phyloP scores from a whole-genome alignment of 2,888 invertebrate genomes.

The Uropetala carovei region DNA sequence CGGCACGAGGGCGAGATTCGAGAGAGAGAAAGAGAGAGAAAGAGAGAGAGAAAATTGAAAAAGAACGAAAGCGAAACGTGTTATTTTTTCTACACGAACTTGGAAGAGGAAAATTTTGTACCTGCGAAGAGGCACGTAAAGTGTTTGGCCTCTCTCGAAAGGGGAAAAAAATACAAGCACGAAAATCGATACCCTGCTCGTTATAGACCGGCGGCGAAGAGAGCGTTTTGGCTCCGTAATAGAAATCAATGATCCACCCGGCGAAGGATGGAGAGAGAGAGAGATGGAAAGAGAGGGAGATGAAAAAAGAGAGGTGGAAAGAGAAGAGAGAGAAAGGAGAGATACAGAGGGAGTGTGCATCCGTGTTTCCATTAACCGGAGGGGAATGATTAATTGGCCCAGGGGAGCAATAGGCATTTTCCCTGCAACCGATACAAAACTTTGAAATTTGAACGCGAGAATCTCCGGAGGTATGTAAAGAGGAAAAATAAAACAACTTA shows the following conservation, averaged over 20 bases:
- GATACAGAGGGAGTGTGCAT: background rate
- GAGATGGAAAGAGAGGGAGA: too few species aligned
- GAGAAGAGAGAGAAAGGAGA: background rate
- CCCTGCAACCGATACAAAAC: background rate
- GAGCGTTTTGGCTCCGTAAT: background rate
- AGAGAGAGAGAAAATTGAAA: background rate
- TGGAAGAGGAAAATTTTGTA: conserved; percentile 1
- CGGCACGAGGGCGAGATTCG: background rate
- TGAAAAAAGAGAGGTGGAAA: too few species aligned
- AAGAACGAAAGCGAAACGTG: background rate
- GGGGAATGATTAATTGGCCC: conserved; percentile 15
- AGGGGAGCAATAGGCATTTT: background rate
- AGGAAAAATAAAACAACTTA: background rate
- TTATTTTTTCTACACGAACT: background rate
- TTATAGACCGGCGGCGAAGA: background rate
- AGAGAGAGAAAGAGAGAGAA: background rate
- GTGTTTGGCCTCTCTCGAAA: conserved; percentile 1
- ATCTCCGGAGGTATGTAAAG: background rate
- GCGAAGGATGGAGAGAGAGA: too few species aligned
- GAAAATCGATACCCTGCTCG: background rate
- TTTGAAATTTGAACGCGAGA: background rate
- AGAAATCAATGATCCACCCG: background rate
- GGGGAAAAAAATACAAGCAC: background rate
- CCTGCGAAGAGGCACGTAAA: background rate
- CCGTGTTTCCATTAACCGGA: background rate